Evolutionary conservation across 2,888 invertebrate genomes (phyloP).

Genomic region (Dolichopus griseipennis): DNA sequence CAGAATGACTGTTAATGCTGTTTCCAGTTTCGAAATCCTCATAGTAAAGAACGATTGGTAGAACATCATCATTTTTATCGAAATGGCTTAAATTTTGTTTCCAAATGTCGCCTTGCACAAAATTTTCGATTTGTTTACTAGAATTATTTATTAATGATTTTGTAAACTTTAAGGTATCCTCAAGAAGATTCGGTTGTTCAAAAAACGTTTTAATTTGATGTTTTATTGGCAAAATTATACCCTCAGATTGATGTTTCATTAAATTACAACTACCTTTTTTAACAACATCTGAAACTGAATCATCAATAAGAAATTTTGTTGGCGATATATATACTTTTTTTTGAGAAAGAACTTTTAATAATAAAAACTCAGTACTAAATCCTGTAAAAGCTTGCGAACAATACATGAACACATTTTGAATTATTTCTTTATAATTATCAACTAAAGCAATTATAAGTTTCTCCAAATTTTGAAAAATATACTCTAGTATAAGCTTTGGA

Average conservation of each 20-base stretch:
- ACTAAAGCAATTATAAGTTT: neutral
- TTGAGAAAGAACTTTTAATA: neutral
- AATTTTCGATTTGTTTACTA: neutral
- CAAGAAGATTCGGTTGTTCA: neutral
- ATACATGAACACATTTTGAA: neutral
- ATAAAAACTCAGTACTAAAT: neutral
- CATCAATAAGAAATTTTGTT: neutral
- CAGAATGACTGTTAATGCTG: constrained; percentile 3
- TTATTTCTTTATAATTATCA: neutral
- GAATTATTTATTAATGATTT: neutral
- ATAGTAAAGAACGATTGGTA: constrained; percentile 25
- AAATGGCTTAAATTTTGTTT: neutral
- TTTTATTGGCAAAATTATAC: neutral
- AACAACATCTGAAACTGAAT: neutral
- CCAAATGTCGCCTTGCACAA: neutral
- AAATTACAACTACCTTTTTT: neutral
- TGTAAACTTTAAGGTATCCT: neutral
- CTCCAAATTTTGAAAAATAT: neutral
- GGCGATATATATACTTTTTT: neutral
- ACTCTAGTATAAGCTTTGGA: neutral
- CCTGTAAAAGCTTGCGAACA: neutral
- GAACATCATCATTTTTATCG: neutral
- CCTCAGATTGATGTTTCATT: neutral
- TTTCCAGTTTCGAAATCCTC: constrained; percentile 11
- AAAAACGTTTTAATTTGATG: constrained; percentile 5